These are phyloP conservation scores for Prunella fulvescens DNA, from an alignment of 2,113 vertebrate genomes.

Conservation along the genomic window DNA sequence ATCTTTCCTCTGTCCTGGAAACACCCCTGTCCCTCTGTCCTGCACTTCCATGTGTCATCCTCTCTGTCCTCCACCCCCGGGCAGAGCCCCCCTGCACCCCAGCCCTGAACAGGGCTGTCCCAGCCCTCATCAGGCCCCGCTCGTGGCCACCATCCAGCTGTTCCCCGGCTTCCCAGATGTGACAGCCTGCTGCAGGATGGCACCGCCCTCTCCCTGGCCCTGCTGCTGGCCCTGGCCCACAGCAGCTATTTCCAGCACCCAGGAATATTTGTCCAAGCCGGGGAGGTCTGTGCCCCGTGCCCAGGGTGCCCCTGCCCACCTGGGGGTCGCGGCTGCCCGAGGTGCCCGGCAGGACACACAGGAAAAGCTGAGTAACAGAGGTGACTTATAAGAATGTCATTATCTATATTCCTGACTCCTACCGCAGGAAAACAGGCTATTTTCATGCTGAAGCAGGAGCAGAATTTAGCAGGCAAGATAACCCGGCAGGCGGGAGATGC, in stretches of 20 bases:
- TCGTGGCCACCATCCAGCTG: background rate
- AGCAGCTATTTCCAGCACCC: conserved; percentile 40
- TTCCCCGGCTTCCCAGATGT: background rate
- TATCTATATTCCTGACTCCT: conserved; percentile 57
- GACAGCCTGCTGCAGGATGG: background rate
- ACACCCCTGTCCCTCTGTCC: background rate
- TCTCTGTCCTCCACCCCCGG: background rate
- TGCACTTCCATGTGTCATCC: too few species aligned
- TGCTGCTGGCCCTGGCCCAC: background rate
- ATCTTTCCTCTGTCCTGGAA: background rate
- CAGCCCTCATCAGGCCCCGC: background rate
- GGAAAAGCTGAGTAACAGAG: conserved; percentile 67
- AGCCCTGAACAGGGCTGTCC: accelerated
- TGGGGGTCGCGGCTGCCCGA: background rate
- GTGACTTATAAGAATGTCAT: conserved; percentile 63
- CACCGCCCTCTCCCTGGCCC: background rate
- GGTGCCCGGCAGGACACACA: background rate
- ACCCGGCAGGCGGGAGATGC: conserved; percentile 51
- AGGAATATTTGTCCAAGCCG: background rate
- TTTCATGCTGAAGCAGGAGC: conserved; percentile 28
- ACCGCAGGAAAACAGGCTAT: conserved; percentile 61
- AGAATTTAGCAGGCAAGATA: conserved; percentile 64
- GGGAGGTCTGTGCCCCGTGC: background rate
- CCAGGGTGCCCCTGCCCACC: background rate
- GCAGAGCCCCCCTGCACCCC: background rate